phyloP scores from a whole-genome alignment of 2,113 vertebrate species.

The Mesocricetus auratus region DNA sequence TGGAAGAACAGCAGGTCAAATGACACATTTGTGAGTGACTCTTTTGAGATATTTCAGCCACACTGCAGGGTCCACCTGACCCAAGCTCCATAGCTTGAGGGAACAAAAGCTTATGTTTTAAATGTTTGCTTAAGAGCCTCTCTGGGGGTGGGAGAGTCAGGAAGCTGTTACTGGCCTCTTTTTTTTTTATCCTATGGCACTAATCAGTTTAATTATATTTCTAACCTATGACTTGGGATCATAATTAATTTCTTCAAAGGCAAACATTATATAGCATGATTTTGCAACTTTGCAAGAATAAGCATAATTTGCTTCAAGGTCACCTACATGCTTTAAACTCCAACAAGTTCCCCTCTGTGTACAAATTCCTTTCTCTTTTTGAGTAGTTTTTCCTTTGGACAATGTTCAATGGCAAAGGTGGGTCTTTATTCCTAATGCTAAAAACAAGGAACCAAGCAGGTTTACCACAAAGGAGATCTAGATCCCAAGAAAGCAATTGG shows the following conservation, averaged over 20 bases:
- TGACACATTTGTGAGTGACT: constrained; percentile 60
- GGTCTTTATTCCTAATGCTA: constrained; percentile 11
- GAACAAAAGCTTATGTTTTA: constrained; percentile 69
- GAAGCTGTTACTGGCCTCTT: constrained; percentile 59
- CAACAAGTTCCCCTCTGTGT: not conserved
- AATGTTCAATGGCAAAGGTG: not conserved
- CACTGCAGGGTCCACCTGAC: constrained; percentile 58
- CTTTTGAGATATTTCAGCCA: constrained; percentile 57
- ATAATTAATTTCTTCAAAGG: constrained; percentile 45
- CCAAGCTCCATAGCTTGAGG: constrained; percentile 42
- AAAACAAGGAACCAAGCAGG: constrained; percentile 6
- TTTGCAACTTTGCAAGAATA: constrained; percentile 60
- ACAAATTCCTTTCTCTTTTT: not conserved
- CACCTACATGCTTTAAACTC: constrained; percentile 47
- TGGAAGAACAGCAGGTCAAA: constrained; percentile 67
- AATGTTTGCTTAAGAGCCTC: constrained; percentile 31
- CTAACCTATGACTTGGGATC: not conserved
- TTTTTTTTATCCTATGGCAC: constrained; percentile 73
- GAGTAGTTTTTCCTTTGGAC: constrained; percentile 50
- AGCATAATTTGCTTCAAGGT: constrained; percentile 49
- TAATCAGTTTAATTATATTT: constrained; percentile 73
- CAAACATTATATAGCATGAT: constrained; percentile 32
- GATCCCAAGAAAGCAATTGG: not conserved
- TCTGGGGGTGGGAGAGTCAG: not conserved
- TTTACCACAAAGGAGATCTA: constrained; percentile 13